Evolutionary conservation across 2,113 vertebrate species (phyloP), one percentile per base, ranked within the genome.

Genomic region (Eulacestoma nigropectus): DNA sequence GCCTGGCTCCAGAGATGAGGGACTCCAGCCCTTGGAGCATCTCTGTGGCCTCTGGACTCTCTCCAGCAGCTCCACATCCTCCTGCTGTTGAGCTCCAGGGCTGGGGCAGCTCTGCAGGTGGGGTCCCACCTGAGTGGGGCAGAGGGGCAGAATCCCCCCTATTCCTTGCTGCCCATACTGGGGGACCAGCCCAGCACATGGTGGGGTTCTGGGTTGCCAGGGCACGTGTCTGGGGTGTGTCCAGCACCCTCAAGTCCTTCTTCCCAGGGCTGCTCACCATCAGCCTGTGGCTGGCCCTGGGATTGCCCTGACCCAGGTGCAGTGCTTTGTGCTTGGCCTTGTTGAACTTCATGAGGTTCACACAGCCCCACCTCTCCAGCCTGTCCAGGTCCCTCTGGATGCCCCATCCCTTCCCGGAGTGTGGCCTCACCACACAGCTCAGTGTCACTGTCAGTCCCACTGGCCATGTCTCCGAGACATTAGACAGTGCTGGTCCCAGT

Each of bases 381-480:
- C 63, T 59, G 22, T 1, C n/a, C 37, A 15, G 32, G 23, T 25
- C 32, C 67, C 67, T 37, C 13, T 26, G 81, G 16, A 3, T 17
- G 47, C 33, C 47, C 32, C 20, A 15, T 37, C 26, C 26, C 33
- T 44, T 9, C 21, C 55, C 25, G 17, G 69, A 5, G 7, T 1
- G 35, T 18, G 42, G 16, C 35, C 30, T 26, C 64, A 30, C 4
- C 67, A 13, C 35, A 4, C 10, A 20, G 37, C 55, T 35, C 19
- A 6, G 80, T 22, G 67, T 7, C 65, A 5, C 13, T 7, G n/a
- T 4, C 80, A 42, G 33, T 9, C 19, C 46, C 37, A 1, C 55
- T 50, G 44, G 6, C 55, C 32, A 0, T 11, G 42, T 19, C 46
- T 5, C 67, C 2, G 4, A 9, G 7, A 5, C 20, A 4, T 3